Conservation (phyloP, 2,888 invertebrate species). For the Cyaniris semiargus region DNA sequence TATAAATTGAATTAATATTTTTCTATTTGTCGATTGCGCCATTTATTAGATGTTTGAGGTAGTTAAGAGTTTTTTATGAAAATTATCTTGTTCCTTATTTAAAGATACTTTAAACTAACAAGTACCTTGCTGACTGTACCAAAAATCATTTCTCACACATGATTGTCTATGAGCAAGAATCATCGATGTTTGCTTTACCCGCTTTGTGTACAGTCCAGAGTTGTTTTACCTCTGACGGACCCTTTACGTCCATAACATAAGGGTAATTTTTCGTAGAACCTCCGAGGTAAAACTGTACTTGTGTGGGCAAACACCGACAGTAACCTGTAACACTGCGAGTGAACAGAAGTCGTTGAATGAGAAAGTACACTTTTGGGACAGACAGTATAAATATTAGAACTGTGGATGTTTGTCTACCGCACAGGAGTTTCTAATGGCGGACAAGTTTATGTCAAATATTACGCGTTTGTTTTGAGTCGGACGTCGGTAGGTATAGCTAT, state of each 20-base stretch:
- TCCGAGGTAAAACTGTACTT: conserved; percentile 41
- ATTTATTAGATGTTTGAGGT: not conserved
- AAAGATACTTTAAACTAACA: not conserved
- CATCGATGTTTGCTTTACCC: conserved; percentile 51
- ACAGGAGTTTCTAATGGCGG: conserved; percentile 63
- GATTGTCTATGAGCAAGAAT: conserved; percentile 32
- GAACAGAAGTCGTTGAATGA: conserved; percentile 72
- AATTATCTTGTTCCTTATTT: not conserved
- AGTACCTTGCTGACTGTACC: not conserved
- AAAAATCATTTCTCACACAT: conserved; percentile 4
- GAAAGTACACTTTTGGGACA: conserved; percentile 75
- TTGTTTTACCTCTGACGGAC: not conserved
- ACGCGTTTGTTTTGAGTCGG: not conserved
- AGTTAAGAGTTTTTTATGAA: not conserved
- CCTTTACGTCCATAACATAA: not conserved
- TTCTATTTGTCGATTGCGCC: not conserved
- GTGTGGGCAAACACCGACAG: conserved; percentile 60
- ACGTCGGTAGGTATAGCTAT: not conserved
- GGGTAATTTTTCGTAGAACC: not conserved
- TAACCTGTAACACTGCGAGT: conserved; percentile 56
- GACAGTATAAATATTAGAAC: conserved; percentile 68
- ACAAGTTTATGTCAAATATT: conserved; percentile 6
- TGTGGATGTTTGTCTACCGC: conserved; percentile 66
- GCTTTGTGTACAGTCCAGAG: conserved; percentile 39
- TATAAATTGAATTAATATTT: not conserved